Evolutionary conservation across 2,797 vertebrate species (phyloP), one percentile per base, ranked within the genome.

Genomic region (Rousettus madagascariensis): DNA sequence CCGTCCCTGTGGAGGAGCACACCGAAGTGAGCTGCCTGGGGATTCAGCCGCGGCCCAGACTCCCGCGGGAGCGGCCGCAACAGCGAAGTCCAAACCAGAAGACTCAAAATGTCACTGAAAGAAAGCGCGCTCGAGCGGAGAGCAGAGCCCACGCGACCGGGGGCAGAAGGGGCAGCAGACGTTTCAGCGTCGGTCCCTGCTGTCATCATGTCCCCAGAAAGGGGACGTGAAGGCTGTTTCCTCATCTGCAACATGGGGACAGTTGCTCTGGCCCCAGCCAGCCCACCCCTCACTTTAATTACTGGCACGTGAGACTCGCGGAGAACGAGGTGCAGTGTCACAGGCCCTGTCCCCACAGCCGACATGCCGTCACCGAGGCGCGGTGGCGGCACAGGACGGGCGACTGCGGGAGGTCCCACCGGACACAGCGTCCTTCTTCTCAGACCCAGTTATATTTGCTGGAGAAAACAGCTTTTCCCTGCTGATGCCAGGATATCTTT

Each of bases 331-430:
- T 3, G 6, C 7, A 49, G 19, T 24, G 28, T n/a, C 12, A 3
- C 46, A 9, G 36, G 10, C 24, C 19, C 30, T 28, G 24, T 9
- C n/a, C 28, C 8, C 10, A 63, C 17, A 46, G 11, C 61, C 1
- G 36, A 22, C 2, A 63, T 94, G 98, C 98, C 98, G 99, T 99
- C 19, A 98, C 97, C 82, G 98, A 82, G 22, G 99, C 98, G 20
- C 98, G 97, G 91, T 98, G 99, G 94, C 98, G 98, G 95, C 99
- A 98, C 26, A 98, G 98, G 83, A 98, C 98, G 0, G 99, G 98
- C 63, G 99, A 97, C 97, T 99, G 99, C 71, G 99, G 97, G 82
- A 99, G 98, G 96, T 98, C 98, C 7, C 99, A 98, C 30, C 98
- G 97, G 36, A 98, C 97, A 0, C 98, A 98, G 90, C 98, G 1